Base-by-base conservation (phyloP, 2,888 invertebrate genomes). In the Caenorhabditis sulstoni region DNA sequence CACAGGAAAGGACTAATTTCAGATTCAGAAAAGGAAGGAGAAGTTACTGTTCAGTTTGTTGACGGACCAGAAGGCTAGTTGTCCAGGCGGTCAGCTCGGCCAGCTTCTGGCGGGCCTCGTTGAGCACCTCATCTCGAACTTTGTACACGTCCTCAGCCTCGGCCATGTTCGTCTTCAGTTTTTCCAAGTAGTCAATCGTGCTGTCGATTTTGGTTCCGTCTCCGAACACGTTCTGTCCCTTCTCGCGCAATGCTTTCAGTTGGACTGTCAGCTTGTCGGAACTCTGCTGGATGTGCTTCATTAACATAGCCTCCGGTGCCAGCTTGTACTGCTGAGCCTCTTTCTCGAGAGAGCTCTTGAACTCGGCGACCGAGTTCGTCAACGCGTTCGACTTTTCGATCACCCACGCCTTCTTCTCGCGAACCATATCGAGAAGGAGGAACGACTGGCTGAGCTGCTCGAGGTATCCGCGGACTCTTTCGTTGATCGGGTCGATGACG, bases 61-160 rank as follows among this genome's bases (percentile, higher is more conserved):
- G 79, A 71, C 81, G 83, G 41, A 76, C 78, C 62, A 84, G 66
- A 16, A 84, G 76, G 22, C 45, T 68, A 16, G 81, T 68, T n/a
- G 82, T 75, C 84, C 81, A 82, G 41, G 76, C 58, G 16, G 74
- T 67, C 52, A 84, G 58, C 49, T 84, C 84, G 67, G 79, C 79
- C 41, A 84, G 41, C 9, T 81, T 80, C 70, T 82, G 82, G 50
- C 82, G 84, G 12, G 82, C 82, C 68, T 84, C 84, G 55, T 59
- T 41, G 9, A 84, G 53, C 22, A 84, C 81, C 71, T 83, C 83
- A 58, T 85, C 85, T 18, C 85, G 67, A 44, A 85, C 83, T 78
- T 82, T 55, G 66, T 83, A 83, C 20, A 85, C 79, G 45, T 79
- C 64, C 12, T 81, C 71, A 14, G 83, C 79, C 41, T 85, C 81